Base-by-base conservation (phyloP, 1,140 invertebrate species). In the Drosophila trapezifrons region DNA sequence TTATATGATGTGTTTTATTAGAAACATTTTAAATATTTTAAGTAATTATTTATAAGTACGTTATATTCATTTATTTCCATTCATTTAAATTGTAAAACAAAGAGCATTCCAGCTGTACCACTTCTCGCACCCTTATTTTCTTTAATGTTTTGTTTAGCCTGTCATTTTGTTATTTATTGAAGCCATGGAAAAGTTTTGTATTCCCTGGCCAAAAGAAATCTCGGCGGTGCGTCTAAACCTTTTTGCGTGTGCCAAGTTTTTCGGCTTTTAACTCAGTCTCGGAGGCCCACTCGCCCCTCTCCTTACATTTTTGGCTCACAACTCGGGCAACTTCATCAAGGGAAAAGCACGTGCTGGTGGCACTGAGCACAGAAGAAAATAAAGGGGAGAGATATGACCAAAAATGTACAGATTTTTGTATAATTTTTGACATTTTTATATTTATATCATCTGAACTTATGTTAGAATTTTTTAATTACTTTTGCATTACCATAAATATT, bases 131-230 rank as follows among this genome's bases (percentile, higher is more conserved):
- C 9, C 10, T 35, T 27, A 27, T 20, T 38, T 56, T 10, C 27
- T 42, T 55, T 65, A 51, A 57, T 58, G 27, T 52, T 56, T 74
- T 54, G 32, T 37, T 64, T 51, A 60, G 83, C 65, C 13, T 72
- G 82, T 55, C 83, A 79, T 87, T 86, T 77, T 43, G 82, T 79
- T 76, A 85, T 85, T 81, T 85, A 85, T 85, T 81, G 75, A 71
- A 72, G 75, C 70, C 52, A 51, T 52, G 45, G 55, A 37, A 25
- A 81, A 72, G 52, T 81, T 86, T 80, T 60, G 72, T 72, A 63
- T 42, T 63, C 45, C 47, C 66, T 29, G 27, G 74, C n/a, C 59
- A 56, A 56, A 75, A 47, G 69, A 67, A 85, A 75, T 81, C 78
- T 86, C 82, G 69, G 43, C 60, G 78, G 74, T 64, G 83, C 79